Percentiles rank a stretch among this genome's conserved stretches.
Evolutionary conservation across 1,140 invertebrate species (phyloP).

Genomic region (Ceratosolen solmsi): DNA sequence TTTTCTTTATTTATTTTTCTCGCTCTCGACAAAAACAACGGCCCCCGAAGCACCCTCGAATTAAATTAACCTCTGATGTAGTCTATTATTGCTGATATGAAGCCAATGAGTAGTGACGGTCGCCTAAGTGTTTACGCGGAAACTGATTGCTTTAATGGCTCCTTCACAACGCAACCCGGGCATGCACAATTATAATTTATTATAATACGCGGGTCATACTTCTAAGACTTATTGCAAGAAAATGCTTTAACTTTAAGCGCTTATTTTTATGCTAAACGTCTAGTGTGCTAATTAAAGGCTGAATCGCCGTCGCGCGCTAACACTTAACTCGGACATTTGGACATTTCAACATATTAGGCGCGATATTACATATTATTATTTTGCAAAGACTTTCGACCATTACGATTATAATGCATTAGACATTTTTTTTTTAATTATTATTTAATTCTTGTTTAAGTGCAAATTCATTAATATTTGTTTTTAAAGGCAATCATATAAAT

Average conservation of each 20-base stretch:
- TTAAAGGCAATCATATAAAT: no score
- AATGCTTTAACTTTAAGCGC: not conserved
- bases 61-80: conserved; percentile 1
- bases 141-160: not conserved
- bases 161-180: not conserved
- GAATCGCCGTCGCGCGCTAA: not conserved
- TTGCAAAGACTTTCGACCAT: no score
- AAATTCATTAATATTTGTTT: no score
- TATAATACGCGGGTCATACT: not conserved
- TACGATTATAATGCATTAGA: no score
- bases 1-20: not conserved
- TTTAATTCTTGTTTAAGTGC: no score
- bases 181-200: not conserved
- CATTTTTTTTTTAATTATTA: no score
- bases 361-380: no score
- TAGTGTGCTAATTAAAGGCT: not conserved
- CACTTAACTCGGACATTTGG: no score
- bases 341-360: no score
- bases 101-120: not conserved
- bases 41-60: not conserved
- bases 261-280: not conserved
- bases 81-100: not conserved
- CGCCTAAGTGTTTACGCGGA: not conserved
- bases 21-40: not conserved
- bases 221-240: not conserved